Conservation (phyloP, 2,888 invertebrate genomes). For the Agrotis segetum region DNA sequence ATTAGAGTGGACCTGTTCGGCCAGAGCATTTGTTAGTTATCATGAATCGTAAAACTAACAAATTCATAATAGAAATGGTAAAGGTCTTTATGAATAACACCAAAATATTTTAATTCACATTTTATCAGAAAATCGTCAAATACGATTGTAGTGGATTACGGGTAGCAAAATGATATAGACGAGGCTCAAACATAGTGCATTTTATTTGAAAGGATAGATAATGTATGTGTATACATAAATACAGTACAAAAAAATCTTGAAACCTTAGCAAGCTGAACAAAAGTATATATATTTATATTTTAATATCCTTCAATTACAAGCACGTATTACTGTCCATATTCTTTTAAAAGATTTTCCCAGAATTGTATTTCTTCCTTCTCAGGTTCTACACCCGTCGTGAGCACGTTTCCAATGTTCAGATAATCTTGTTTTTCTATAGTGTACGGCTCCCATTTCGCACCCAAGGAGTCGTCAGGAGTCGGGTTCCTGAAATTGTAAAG, state of each 20-base stretch:
- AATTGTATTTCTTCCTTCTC: constrained; percentile 68
- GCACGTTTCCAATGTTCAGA: constrained; percentile 68
- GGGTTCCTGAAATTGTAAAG: constrained; percentile 66
- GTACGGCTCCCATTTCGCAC: constrained; percentile 66
- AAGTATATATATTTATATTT: not conserved
- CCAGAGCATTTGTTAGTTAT: no score
- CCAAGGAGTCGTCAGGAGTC: constrained; percentile 67
- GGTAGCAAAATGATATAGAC: no score
- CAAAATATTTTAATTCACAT: no score
- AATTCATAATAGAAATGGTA: no score
- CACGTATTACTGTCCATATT: constrained; percentile 52
- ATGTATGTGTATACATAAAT: no score
- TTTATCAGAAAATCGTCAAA: no score
- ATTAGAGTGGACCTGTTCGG: no score
- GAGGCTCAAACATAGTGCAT: no score
- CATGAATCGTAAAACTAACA: no score
- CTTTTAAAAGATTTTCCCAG: constrained; percentile 69
- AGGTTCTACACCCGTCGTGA: constrained; percentile 57
- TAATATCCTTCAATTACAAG: not conserved
- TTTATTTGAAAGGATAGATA: no score
- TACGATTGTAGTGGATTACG: no score
- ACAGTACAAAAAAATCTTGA: not conserved
- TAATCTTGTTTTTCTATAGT: constrained; percentile 65
- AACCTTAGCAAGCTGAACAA: not conserved
- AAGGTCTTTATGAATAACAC: no score